phyloP scores from a whole-genome alignment of 2,888 invertebrate genomes.

The Pollenia labialis region DNA sequence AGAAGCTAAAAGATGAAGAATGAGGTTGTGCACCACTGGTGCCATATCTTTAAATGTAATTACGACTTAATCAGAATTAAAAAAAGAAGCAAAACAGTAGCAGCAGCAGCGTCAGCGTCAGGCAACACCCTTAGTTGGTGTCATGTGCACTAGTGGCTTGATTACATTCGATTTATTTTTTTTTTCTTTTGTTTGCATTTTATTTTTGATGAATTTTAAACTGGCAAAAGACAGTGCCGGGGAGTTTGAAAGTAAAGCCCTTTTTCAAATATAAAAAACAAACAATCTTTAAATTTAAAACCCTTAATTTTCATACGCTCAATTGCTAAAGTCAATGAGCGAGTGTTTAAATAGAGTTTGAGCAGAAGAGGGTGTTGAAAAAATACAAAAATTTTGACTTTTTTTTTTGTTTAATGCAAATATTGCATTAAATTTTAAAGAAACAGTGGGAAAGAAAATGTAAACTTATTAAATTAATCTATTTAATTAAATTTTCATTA shows the following conservation, averaged over 20 bases:
- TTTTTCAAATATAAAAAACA: slow-evolving; percentile 47
- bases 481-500: too few species aligned
- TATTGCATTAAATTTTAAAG: slow-evolving; percentile 9
- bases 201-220: slow-evolving; percentile 46
- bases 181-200: slow-evolving; percentile 62
- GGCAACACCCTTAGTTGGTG: slow-evolving; percentile 52
- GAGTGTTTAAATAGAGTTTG: slow-evolving; percentile 51
- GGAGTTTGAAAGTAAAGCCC: slow-evolving; percentile 57
- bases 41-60: slow-evolving; percentile 84
- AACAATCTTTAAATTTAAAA: slow-evolving; percentile 68
- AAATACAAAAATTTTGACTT: neutral
- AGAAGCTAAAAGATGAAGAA: slow-evolving; percentile 58
- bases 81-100: slow-evolving; percentile 33
- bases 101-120: slow-evolving; percentile 30
- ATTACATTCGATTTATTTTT: slow-evolving; percentile 66
- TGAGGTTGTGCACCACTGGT: slow-evolving; percentile 79
- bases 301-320: slow-evolving; percentile 78
- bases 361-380: slow-evolving; percentile 54
- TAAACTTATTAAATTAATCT: too few species aligned
- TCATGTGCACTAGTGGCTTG: slow-evolving; percentile 30
- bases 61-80: slow-evolving; percentile 83
- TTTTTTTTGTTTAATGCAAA: slow-evolving; percentile 41
- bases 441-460: slow-evolving; percentile 13
- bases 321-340: slow-evolving; percentile 82
- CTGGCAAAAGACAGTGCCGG: slow-evolving; percentile 35